Evolutionary conservation across 2,113 vertebrate species (phyloP).

Genomic region (Scolopax mira): DNA sequence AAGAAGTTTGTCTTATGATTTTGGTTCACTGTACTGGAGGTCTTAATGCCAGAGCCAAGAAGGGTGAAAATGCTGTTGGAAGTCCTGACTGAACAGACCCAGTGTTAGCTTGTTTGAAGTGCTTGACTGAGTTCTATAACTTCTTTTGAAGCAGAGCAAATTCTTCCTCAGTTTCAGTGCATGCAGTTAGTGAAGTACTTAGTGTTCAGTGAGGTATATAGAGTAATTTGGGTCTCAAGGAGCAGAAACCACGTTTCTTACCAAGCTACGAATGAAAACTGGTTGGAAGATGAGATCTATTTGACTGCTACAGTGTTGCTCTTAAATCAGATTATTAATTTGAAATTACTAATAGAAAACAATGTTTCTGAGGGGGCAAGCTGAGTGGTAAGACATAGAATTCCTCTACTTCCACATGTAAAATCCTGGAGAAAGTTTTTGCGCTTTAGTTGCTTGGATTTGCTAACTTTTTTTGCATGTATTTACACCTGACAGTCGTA

Average conservation of each 20-base stretch:
- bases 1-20: not conserved
- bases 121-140: not conserved
- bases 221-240: not conserved
- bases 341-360: not conserved
- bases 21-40: rapidly evolving
- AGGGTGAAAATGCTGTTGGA: not conserved
- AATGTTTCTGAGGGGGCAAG: not conserved
- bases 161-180: not conserved
- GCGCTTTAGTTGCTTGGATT: not conserved
- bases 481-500: not conserved
- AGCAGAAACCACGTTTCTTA: not conserved
- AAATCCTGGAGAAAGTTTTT: not conserved
- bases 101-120: not conserved
- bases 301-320: not conserved
- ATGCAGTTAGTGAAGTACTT: not conserved
- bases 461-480: not conserved
- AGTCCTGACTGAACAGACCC: not conserved
- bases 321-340: not conserved
- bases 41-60: not conserved
- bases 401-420: not conserved
- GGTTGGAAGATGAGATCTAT: not conserved
- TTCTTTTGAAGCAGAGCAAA: not conserved
- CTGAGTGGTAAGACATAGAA: not conserved
- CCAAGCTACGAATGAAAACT: not conserved
- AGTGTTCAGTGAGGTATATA: not conserved